Base-by-base conservation (phyloP, 1,140 invertebrate species). In the Magallana gigas region DNA sequence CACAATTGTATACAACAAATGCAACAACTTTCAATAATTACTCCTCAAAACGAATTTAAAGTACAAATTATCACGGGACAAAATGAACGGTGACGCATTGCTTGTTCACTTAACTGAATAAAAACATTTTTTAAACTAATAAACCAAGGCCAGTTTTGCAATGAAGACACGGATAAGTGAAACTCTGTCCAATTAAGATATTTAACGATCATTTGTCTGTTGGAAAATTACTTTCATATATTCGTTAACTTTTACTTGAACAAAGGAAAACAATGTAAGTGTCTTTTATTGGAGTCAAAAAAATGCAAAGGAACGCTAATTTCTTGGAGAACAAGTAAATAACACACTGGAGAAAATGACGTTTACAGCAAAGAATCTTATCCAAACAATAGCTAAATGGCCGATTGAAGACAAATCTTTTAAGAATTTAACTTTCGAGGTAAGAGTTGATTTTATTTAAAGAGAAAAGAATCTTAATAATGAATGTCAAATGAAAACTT, bases 111-210 rank as follows among this genome's bases (percentile, higher is more conserved):
- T 76, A 29, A 29, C 7, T 18, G 12, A 29, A 29, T 76, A 29
- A 11, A 76, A 76, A 29, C 23, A 29, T 76, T 23, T 76, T 76
- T 29, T 64, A 16, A n/a, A 64, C 16, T 76, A 4, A 29, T 76
- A 12, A 12, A 76, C 68, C 68, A 76, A 76, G 68, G 68, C 7
- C 68, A 76, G 23, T 12, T 36, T 76, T 29, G 68, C 12, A 12
- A 76, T 12, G 36, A 36, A 9, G 23, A 36, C 68, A 76, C 18
- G 29, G 23, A 18, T 29, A 76, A 76, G 23, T 76, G 23, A 76
- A 76, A 76, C 12, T 76, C 68, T 76, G 7, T 29, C 23, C 68
- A 76, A 76, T 76, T 76, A 76, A 76, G 29, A 29, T 76, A 36
- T 76, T 76, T 76, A 76, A 76, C 29, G 36, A 29, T 9, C 11